Evolutionary conservation across 2,888 invertebrate genomes (phyloP).

Genomic region (Neoaliturus tenellus): DNA sequence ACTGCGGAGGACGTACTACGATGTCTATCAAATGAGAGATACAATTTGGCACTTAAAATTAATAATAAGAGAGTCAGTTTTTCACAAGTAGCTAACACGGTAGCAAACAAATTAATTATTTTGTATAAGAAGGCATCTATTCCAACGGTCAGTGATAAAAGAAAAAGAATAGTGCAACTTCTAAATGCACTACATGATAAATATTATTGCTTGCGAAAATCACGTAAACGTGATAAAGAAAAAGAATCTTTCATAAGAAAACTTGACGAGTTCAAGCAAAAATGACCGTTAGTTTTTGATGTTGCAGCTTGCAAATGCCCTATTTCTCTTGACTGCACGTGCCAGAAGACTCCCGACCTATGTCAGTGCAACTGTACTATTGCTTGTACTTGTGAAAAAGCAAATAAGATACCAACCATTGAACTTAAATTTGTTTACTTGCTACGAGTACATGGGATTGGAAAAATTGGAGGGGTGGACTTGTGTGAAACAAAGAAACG

Average conservation of each 20-base stretch:
- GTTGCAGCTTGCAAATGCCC: conserved; percentile 43
- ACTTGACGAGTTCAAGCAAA: conserved; percentile 16
- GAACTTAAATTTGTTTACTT: conserved; percentile 28
- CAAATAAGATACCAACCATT: not conserved
- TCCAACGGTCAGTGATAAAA: conserved; percentile 28
- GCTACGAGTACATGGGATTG: conserved; percentile 3
- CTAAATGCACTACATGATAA: conserved; percentile 31
- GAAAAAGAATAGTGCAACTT: conserved; percentile 35
- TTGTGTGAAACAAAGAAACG: conserved; percentile 21
- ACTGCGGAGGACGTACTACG: conserved; percentile 21
- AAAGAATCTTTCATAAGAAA: conserved; percentile 21
- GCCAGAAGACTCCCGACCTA: conserved; percentile 11
- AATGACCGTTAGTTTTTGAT: conserved; percentile 18
- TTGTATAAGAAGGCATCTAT: conserved; percentile 37
- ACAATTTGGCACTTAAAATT: conserved; percentile 33
- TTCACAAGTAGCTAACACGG: conserved; percentile 37
- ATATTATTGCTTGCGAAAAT: conserved; percentile 28
- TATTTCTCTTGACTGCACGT: conserved; percentile 8
- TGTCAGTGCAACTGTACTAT: conserved; percentile 25
- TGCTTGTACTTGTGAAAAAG: conserved; percentile 31
- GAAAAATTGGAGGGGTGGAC: conserved; percentile 36
- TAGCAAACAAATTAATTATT: conserved; percentile 30
- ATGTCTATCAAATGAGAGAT: conserved; percentile 25
- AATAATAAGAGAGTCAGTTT: conserved; percentile 36
- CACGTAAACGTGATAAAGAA: conserved; percentile 21